Conservation (phyloP, 2,797 vertebrate species). For the Phataginus tetradactyla region DNA sequence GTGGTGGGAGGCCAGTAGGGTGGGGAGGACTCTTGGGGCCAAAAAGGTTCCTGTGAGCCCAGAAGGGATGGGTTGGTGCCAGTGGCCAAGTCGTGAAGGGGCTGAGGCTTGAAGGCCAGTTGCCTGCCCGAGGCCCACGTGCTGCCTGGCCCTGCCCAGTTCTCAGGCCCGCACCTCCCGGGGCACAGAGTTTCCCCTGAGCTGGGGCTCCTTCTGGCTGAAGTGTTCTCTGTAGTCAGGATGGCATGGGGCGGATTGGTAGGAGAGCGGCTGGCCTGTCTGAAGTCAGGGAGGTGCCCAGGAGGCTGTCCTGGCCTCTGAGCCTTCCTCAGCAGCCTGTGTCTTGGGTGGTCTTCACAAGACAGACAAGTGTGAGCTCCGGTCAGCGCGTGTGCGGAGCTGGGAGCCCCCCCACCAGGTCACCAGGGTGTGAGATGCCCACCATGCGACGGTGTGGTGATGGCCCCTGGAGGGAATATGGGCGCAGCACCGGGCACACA, state of each 20-base stretch:
- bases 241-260: background rate
- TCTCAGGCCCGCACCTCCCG: too few relatives aligned
- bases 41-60: background rate
- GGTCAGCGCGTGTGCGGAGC: background rate
- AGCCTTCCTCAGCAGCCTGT: background rate
- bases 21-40: background rate
- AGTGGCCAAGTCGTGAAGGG: rapidly evolving
- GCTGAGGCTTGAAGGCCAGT: background rate
- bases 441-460: rapidly evolving
- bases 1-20: background rate
- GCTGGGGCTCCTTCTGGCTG: background rate
- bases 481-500: background rate
- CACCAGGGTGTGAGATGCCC: background rate
- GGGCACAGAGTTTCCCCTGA: background rate
- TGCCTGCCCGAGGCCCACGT: background rate
- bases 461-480: background rate
- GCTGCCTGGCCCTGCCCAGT: rapidly evolving
- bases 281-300: background rate
- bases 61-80: background rate
- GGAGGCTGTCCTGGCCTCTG: rapidly evolving
- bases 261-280: background rate
- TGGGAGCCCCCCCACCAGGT: background rate
- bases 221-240: rapidly evolving
- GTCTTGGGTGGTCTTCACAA: background rate
- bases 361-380: background rate